Percentiles rank a stretch among this genome's conserved stretches.
These are phyloP conservation scores for Oreochromis tanganicae DNA, from an alignment of 2,113 vertebrate genomes.

Conservation along the genomic window DNA sequence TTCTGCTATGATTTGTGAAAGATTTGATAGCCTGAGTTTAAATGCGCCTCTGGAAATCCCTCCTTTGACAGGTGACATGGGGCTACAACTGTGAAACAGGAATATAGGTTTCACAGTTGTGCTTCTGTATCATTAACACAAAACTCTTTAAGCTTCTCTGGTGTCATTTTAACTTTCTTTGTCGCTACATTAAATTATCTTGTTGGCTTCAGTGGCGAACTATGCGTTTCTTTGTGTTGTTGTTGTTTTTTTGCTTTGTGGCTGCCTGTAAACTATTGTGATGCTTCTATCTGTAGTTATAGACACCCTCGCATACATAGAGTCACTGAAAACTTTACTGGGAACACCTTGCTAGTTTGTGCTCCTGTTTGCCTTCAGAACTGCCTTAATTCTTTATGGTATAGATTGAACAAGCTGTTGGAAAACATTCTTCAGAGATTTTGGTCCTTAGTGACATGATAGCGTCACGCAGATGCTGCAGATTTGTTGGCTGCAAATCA, in stretches of 20 bases:
- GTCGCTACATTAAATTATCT: neutral
- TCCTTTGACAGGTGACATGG: neutral
- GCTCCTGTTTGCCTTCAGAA: neutral
- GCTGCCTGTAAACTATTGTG: neutral
- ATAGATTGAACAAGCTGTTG: neutral
- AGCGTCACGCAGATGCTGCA: neutral
- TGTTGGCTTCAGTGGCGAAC: neutral
- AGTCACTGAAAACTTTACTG: neutral
- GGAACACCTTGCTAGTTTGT: neutral
- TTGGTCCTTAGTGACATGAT: neutral
- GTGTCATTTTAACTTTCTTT: neutral
- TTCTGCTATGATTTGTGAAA: neutral
- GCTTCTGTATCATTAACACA: neutral
- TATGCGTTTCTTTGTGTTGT: neutral
- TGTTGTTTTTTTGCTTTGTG: neutral
- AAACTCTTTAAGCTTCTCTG: neutral
- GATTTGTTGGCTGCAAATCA: neutral
- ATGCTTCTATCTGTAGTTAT: neutral
- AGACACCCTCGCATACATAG: neutral
- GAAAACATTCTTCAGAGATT: neutral
- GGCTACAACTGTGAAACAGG: neutral
- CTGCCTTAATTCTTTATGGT: neutral
- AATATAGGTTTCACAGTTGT: neutral
- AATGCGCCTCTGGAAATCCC: neutral
- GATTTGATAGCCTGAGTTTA: neutral